Base-by-base conservation (phyloP, 2,888 invertebrate genomes). In the Aporophyla nigra region DNA sequence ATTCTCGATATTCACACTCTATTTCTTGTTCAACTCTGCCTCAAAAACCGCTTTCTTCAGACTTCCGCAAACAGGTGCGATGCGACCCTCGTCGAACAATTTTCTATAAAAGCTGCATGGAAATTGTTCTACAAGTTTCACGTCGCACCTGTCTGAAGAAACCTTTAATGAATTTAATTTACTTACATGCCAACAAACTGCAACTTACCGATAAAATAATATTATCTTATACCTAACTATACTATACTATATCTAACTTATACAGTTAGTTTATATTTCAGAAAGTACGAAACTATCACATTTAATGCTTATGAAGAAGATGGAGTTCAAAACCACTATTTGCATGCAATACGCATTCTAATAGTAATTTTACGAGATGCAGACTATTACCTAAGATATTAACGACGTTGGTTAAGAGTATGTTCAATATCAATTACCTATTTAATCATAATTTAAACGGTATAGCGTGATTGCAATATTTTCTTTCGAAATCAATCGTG, bases 401-500 rank as follows among this genome's bases (percentile, higher is more conserved):
- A 56, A 74, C 40, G 58, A 62, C 49, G 71, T 61, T 68, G 40
- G 62, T 68, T 61, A 80, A 74, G 69, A 74, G 68, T 79, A 69
- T 66, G 70, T 76, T 80, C 61, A 74, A 80, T 78, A 86, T 84
- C 78, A 86, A 85, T 79, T 79, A 80, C 74, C 66, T 65, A 71
- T 84, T 74, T 79, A 86, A 81, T 87, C 81, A 84, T 79, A 87
- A 82, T 75, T 83, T 84, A 80, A 84, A 78, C 81, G 78, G 81
- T 79, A 74, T 89, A 82, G 86, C 86, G 83, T 89, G 85, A 78
- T 78, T 53, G 78, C 82, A 84, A 79, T 84, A 83, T 84, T 83
- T 88, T 89, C 87, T 89, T 88, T 85, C 75, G 80, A 76, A 89
- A 83, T 79, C 85, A 86, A 89, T 88, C 86, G 83, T 82, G 86